Conservation (phyloP, 2,888 invertebrate genomes). For the Chymomyza amoena region DNA sequence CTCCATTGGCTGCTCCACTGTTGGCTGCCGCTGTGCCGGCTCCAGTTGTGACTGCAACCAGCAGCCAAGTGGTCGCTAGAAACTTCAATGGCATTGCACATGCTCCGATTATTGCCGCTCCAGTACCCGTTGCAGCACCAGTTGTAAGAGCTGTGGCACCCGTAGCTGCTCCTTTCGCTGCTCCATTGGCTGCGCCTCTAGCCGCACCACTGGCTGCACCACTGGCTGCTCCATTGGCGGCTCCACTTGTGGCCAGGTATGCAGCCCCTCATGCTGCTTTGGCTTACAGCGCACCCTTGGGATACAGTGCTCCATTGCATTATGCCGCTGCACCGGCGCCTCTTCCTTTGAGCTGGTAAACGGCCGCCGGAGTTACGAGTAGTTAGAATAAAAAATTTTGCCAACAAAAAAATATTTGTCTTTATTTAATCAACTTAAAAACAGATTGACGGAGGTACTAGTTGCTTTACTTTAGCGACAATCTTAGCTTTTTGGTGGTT, state of each 20-base stretch:
- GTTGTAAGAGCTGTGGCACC: conserved; percentile 8
- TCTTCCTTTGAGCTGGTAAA: background rate
- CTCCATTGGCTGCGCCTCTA: conserved; percentile 20
- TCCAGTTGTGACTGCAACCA: conserved; percentile 50
- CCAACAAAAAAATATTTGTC: background rate
- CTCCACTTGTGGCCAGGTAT: background rate
- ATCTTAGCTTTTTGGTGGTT: too few relatives aligned
- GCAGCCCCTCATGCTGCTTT: conserved; percentile 16
- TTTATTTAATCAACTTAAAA: background rate
- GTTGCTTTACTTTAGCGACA: too few relatives aligned
- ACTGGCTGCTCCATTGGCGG: conserved; percentile 21
- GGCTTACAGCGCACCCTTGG: conserved; percentile 1
- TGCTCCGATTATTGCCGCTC: conserved; percentile 45
- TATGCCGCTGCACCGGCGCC: conserved; percentile 44
- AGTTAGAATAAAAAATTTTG: background rate
- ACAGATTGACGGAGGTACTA: too few relatives aligned
- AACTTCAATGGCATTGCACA: conserved; percentile 47
- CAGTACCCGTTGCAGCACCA: conserved; percentile 28
- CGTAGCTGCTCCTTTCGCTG: conserved; percentile 32
- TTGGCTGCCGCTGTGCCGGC: conserved; percentile 46
- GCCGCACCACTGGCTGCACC: conserved; percentile 29
- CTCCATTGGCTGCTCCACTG: conserved; percentile 67
- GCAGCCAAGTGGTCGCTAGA: conserved; percentile 46
- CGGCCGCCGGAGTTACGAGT: background rate
- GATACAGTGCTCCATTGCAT: background rate